A percentile compares a stretch with the other conserved stretches of the same genome.
Conservation (phyloP, 2,113 vertebrate species). For the Alectura lathami region DNA sequence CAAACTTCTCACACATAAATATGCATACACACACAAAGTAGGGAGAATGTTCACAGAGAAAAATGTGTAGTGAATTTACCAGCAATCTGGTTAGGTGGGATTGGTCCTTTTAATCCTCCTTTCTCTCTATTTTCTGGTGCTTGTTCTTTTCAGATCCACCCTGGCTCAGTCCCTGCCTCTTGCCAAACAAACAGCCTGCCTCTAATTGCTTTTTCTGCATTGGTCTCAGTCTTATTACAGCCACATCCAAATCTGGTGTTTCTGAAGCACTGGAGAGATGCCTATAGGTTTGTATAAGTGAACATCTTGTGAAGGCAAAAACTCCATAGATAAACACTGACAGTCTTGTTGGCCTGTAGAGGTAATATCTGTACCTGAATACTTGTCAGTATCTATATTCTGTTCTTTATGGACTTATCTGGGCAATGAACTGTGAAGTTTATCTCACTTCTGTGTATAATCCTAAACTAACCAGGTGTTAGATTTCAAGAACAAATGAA, state of each 20-base stretch:
- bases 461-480: background rate
- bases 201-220: background rate
- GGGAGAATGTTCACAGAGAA: background rate
- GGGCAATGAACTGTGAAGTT: background rate
- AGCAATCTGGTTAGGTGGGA: background rate
- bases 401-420: background rate
- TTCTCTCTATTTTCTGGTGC: background rate
- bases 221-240: background rate
- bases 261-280: background rate
- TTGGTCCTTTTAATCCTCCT: background rate
- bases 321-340: background rate
- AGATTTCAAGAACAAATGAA: background rate
- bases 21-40: rapidly evolving
- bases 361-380: background rate
- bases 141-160: background rate
- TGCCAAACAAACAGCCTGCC: background rate
- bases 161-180: background rate
- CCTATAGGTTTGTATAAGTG: background rate
- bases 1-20: background rate
- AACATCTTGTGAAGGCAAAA: background rate
- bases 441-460: background rate
- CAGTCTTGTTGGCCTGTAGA: background rate
- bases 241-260: background rate
- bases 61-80: background rate
- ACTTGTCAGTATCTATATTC: background rate